phyloP scores from a whole-genome alignment of 2,113 vertebrate genomes.

The Corythornis madagascariensis region DNA sequence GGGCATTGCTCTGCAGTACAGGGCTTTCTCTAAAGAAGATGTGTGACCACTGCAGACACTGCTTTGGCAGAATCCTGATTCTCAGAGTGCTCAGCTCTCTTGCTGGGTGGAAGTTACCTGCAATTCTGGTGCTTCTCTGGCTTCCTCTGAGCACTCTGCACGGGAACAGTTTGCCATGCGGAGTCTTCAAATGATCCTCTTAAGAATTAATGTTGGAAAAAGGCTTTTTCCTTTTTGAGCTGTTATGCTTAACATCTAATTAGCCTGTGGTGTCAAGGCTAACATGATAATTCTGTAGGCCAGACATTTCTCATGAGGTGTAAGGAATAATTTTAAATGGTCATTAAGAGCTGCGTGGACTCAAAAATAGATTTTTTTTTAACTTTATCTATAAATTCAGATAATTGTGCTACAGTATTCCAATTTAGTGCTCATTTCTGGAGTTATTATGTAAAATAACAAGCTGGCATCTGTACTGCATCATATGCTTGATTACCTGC shows the following conservation, averaged over 20 bases:
- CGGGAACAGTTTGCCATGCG: background rate
- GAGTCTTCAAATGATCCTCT: background rate
- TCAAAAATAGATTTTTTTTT: constrained; percentile 1
- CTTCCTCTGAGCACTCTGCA: background rate
- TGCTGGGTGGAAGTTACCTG: background rate
- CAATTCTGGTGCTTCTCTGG: background rate
- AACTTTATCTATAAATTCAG: background rate
- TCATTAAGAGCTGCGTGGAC: background rate
- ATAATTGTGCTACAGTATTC: background rate
- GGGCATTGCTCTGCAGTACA: background rate
- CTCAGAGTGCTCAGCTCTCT: background rate
- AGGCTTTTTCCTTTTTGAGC: background rate
- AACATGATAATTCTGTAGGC: background rate
- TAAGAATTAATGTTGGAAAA: background rate
- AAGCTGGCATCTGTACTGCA: background rate
- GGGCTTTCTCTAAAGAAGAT: background rate
- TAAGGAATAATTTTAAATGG: constrained; percentile 10
- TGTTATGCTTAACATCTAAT: constrained; percentile 10
- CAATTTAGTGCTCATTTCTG: background rate
- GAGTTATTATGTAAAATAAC: background rate
- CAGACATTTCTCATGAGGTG: background rate
- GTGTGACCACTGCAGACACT: background rate
- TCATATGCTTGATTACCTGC: background rate
- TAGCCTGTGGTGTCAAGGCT: background rate
- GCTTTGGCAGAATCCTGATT: background rate